Conservation (phyloP, 2,888 invertebrate species). For the Electrophaes corylata region DNA sequence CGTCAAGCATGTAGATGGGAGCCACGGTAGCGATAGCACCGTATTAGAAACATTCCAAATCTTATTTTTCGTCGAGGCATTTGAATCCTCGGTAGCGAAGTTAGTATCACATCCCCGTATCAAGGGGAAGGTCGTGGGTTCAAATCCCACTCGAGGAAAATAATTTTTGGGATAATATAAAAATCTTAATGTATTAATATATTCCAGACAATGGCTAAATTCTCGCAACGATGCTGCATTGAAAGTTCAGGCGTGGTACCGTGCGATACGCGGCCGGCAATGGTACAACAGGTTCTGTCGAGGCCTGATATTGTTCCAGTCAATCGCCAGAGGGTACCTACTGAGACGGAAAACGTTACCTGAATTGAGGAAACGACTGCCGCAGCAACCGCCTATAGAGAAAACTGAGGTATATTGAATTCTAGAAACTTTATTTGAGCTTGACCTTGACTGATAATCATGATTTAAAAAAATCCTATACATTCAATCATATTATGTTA, state of each 20-base stretch:
- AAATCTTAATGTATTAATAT: conserved; percentile 2
- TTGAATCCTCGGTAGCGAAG: too few species aligned
- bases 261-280: conserved; percentile 86
- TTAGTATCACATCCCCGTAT: too few species aligned
- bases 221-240: conserved; percentile 84
- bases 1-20: too few species aligned
- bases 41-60: too few species aligned
- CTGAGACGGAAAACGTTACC: conserved; percentile 81
- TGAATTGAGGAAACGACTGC: conserved; percentile 60
- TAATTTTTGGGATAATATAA: too few species aligned
- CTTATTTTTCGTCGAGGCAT: too few species aligned
- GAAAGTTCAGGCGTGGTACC: conserved; percentile 92
- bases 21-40: too few species aligned
- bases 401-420: conserved; percentile 45
- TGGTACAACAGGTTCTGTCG: conserved; percentile 87
- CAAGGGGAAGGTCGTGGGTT: too few species aligned
- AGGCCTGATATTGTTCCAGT: conserved; percentile 87
- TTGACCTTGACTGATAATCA: neutral
- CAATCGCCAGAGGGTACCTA: conserved; percentile 87
- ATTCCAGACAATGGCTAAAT: conserved; percentile 73
- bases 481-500: too few species aligned
- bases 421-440: neutral
- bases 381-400: conserved; percentile 31
- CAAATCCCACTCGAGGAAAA: too few species aligned
- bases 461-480: neutral